Conservation (phyloP, 2,797 vertebrate species). For the Melanotaenia boesemani region DNA sequence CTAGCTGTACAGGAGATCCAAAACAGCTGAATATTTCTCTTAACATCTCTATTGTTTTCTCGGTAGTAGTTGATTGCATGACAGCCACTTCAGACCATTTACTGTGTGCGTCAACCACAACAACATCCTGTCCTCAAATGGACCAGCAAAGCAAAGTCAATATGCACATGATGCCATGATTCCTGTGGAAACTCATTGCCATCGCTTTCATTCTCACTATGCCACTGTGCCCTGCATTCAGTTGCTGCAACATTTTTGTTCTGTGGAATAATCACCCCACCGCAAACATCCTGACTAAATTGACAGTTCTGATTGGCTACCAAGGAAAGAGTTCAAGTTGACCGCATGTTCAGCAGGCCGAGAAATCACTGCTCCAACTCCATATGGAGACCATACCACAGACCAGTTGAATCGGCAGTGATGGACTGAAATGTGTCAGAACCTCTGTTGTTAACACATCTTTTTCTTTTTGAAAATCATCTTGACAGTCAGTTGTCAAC, state of each 20-base stretch:
- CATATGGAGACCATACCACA: too few relatives aligned
- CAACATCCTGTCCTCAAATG: not conserved
- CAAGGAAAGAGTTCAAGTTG: not conserved
- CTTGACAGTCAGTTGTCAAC: too few relatives aligned
- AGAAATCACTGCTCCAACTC: too few relatives aligned
- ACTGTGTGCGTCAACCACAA: constrained; percentile 19
- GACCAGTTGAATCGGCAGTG: too few relatives aligned
- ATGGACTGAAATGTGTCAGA: too few relatives aligned
- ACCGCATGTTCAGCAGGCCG: too few relatives aligned
- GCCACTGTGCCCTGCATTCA: constrained; percentile 24
- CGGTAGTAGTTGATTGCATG: constrained; percentile 24
- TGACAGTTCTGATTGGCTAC: not conserved
- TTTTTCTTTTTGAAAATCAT: too few relatives aligned
- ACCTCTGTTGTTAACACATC: too few relatives aligned
- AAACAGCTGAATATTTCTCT: constrained; percentile 19
- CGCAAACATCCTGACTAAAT: constrained; percentile 9
- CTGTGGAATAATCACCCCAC: constrained; percentile 13
- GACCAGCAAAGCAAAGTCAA: constrained; percentile 43
- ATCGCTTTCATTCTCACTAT: constrained; percentile 45
- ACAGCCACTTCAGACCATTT: constrained; percentile 35
- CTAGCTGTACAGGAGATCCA: not conserved
- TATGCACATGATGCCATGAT: constrained; percentile 32
- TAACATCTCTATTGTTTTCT: constrained; percentile 8
- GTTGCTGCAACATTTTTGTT: constrained; percentile 12
- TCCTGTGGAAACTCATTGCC: constrained; percentile 11